Base-by-base conservation (phyloP, 1,140 invertebrate genomes). In the Pseudoatta argentina region DNA sequence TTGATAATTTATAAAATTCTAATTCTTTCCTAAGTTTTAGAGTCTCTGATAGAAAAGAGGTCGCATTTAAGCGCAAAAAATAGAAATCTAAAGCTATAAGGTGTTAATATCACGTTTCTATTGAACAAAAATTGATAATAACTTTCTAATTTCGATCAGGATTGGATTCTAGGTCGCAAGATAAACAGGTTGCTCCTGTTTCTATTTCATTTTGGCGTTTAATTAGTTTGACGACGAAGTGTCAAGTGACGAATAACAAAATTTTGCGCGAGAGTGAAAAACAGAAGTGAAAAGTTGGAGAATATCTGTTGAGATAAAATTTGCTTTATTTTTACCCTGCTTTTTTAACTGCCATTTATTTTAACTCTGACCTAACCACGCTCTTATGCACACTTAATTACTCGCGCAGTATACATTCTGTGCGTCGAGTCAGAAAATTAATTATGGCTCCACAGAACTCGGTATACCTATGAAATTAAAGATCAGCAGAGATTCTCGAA, bases 151-250 rank as follows among this genome's bases (percentile, higher is more conserved):
- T 69, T 69, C 66, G n/a, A 69, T 67, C 39, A 48, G 39, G 66
- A 69, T 24, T 51, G 5, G 3, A 51, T 51, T 69, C 21, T 51
- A 24, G 66, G 44, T 24, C 66, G 21, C 66, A 44, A 48, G 39
- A 92, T 71, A 93, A 91, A 72, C 86, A 90, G 72, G 51, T 82
- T 88, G 89, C 87, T 93, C 90, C 86, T 89, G 89, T 91, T 92
- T 91, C 81, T 61, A 71, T 7, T 51, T n/a, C 66, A 72, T 93
- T 88, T 39, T 24, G 7, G n/a, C 5, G 16, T 72, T 53, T 48
- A 18, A 0, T 4, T 44, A 18, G 21, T 39, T 44, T 44, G 64
- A 24, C 24, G 24, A 24, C 24, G 24, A 24, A 24, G 24, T 24
- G 24, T 24, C 21, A 10, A 6, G 0, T 44, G 27, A 57, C 21